Evolutionary conservation across 2,113 vertebrate species (phyloP), one percentile per base, ranked within the genome.

Genomic region (Urocolius indicus): DNA sequence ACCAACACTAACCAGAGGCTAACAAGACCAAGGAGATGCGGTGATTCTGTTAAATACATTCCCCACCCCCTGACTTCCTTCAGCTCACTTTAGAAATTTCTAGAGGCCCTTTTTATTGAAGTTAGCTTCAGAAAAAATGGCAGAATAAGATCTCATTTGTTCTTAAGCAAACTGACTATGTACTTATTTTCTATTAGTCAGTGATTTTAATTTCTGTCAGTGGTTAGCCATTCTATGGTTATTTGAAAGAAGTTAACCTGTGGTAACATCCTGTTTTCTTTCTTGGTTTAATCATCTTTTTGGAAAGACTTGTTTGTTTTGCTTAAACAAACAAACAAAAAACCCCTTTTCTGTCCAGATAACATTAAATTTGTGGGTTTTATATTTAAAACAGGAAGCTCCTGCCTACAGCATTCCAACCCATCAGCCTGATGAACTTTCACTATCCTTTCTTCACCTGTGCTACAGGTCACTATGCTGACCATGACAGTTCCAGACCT

Each of bases 311-410:
- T 78, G 17, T 61, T 90, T 43, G 11, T 87, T 90, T 86, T 41
- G 6, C 49, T 87, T 72, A 36, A 85, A 76, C 9, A 69, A 94
- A 67, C 57, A 82, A 41, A 63, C 79, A 46, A 8, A 30, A 36
- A 24, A 11, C 0, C 2, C 8, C 10, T 54, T 66, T 91, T 90
- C 74, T 84, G 4, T 66, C 43, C 85, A 78, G 55, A 43, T 75
- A 52, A 49, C 15, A 54, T 23, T 72, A 36, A 32, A 54, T 14
- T 73, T 48, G 4, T 51, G 77, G 62, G 17, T 80, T 80, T 73
- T 72, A 22, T 87, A 15, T 84, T 58, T 93, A 65, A 84, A 90
- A 87, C 63, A 97, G 96, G 82, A 79, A 80, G 45, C 24, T 86
- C 29, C 76, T 67, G 51, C 43, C 36, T 84, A 19, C 16, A 67